Percentiles rank a stretch among this genome's conserved stretches.
Conservation (phyloP, 1,140 invertebrate species). For the Eupristina koningsbergeri region DNA sequence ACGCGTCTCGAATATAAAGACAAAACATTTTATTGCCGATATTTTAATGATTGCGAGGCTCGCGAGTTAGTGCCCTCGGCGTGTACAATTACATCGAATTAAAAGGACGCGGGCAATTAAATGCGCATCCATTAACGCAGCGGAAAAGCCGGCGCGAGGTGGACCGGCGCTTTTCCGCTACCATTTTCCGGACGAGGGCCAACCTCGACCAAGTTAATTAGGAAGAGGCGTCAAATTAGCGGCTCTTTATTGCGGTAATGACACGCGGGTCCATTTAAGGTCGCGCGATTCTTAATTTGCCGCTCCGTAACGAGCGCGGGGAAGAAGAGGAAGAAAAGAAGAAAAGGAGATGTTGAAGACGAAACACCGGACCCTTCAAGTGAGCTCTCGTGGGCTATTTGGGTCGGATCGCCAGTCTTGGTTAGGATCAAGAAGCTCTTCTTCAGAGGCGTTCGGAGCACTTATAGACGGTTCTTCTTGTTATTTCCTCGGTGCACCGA, state of each 20-base stretch:
- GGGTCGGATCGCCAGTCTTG: neutral
- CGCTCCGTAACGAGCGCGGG: neutral
- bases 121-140: constrained; percentile 14
- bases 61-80: neutral
- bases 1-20: constrained; percentile 19
- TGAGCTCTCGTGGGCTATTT: neutral
- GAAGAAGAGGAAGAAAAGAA: neutral
- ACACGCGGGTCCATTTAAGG: neutral
- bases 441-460: neutral
- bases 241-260: neutral
- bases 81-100: constrained; percentile 13
- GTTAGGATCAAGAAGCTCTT: too few species aligned
- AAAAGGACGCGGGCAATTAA: constrained; percentile 8
- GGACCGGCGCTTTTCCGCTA: neutral
- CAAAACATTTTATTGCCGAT: constrained; percentile 32
- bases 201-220: constrained; percentile 1
- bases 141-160: neutral
- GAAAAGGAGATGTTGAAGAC: too few species aligned
- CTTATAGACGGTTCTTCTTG: neutral
- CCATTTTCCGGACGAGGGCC: neutral
- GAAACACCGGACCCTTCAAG: too few species aligned
- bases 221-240: neutral
- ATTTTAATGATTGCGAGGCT: constrained; percentile 15
- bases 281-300: neutral
- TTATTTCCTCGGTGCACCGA: neutral